Evolutionary conservation across 2,888 invertebrate species (phyloP).

Genomic region (Drosophila atroscutellata): DNA sequence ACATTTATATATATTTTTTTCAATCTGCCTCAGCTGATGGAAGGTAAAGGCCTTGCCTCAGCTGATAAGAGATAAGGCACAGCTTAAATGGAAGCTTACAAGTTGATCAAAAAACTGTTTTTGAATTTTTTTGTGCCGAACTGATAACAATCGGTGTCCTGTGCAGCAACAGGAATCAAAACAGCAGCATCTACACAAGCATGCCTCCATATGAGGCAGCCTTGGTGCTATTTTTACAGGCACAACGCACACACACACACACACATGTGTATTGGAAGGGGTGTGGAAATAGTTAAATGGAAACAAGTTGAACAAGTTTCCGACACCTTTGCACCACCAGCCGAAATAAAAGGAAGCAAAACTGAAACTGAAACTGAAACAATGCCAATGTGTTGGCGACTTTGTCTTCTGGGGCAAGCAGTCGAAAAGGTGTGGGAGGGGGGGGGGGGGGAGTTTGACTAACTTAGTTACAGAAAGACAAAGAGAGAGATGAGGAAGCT

Average conservation of each 20-base stretch:
- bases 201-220: constrained; percentile 47
- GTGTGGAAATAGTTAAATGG: constrained; percentile 71
- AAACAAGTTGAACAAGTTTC: constrained; percentile 81
- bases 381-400: constrained; percentile 63
- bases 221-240: constrained; percentile 55
- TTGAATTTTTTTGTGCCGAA: background rate
- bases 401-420: constrained; percentile 23
- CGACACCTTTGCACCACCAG: constrained; percentile 71
- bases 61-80: constrained; percentile 4
- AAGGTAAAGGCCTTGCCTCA: background rate
- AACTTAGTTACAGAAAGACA: constrained; percentile 55
- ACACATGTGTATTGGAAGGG: constrained; percentile 16
- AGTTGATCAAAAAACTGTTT: constrained; percentile 10
- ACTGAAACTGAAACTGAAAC: constrained; percentile 31
- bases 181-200: constrained; percentile 11
- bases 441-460: constrained; percentile 19
- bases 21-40: background rate
- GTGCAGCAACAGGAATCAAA: constrained; percentile 22
- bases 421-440: accelerated
- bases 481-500: background rate
- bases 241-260: constrained; percentile 16
- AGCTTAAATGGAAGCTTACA: constrained; percentile 8
- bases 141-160: constrained; percentile 42
- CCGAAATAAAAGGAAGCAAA: constrained; percentile 22
- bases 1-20: background rate